These are phyloP conservation scores for Diorhabda elongata DNA, from an alignment of 1,140 invertebrate genomes.

Conservation along the genomic window DNA sequence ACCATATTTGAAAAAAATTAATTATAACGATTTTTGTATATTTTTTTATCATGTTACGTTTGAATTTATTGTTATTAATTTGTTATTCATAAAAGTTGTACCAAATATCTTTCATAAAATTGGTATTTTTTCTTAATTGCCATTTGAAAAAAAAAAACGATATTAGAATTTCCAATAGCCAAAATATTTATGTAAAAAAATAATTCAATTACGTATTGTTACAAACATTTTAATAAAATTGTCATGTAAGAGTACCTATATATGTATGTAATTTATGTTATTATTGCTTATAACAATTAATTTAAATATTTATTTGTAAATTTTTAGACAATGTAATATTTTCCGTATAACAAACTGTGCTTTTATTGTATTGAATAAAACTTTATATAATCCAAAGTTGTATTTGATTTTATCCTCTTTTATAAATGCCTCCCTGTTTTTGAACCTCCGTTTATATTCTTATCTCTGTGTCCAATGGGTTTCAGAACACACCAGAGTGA, in stretches of 20 bases:
- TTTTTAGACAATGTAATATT: constrained; percentile 18
- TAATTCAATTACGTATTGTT: constrained; percentile 13
- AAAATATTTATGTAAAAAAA: constrained; percentile 4
- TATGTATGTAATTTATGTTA: constrained; percentile 13
- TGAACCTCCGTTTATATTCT: too few species aligned
- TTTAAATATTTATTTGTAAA: constrained; percentile 21
- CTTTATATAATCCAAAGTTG: neutral
- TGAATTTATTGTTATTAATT: too few species aligned
- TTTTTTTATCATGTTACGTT: too few species aligned
- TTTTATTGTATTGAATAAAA: constrained; percentile 17
- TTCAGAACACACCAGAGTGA: too few species aligned
- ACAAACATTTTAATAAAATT: constrained; percentile 10
- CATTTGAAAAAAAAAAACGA: neutral
- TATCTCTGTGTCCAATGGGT: too few species aligned
- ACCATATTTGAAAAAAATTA: too few species aligned
- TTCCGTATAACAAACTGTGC: constrained; percentile 13
- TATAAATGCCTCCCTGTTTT: too few species aligned
- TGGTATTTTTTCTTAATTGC: neutral
- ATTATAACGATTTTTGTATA: too few species aligned
- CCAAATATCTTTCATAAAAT: too few species aligned
- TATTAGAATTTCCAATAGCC: constrained; percentile 8
- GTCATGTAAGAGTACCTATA: constrained; percentile 11
- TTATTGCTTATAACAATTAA: constrained; percentile 14
- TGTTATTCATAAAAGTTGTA: too few species aligned
- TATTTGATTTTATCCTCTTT: too few species aligned